Percentiles rank a stretch among this genome's conserved stretches.
These are phyloP conservation scores for Neosilurus mollespiculum DNA, from an alignment of 2,797 vertebrate genomes.

Conservation along the genomic window DNA sequence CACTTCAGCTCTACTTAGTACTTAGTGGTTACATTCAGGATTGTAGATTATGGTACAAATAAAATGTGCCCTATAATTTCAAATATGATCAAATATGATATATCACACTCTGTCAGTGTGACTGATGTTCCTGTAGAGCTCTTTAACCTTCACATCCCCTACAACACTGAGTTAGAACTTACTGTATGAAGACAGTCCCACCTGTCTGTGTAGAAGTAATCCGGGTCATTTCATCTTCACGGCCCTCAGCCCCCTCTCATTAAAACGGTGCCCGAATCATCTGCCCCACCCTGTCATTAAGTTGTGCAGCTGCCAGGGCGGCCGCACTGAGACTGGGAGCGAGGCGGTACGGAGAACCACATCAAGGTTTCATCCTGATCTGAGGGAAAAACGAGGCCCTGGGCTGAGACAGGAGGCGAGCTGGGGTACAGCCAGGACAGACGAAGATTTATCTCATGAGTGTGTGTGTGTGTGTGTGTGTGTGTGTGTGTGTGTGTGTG, in stretches of 20 bases:
- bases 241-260: conserved; percentile 8
- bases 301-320: conserved; percentile 38
- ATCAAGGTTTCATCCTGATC: conserved; percentile 34
- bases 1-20: conserved; percentile 2
- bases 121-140: background rate
- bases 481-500: background rate
- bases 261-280: conserved; percentile 33
- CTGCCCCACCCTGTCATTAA: conserved; percentile 52
- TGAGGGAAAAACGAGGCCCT: background rate
- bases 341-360: conserved; percentile 30
- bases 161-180: background rate
- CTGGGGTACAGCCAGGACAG: background rate
- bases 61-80: conserved; percentile 21
- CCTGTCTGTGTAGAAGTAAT: conserved; percentile 11
- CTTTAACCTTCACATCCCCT: background rate
- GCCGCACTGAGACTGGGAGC: background rate
- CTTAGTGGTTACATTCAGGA: conserved; percentile 11
- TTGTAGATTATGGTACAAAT: conserved; percentile 17
- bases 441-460: background rate
- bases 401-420: background rate
- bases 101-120: background rate
- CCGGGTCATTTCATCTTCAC: conserved; percentile 28
- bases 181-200: background rate
- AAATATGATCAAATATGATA: conserved; percentile 19
- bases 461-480: background rate